Evolutionary conservation across 2,113 vertebrate genomes (phyloP).

Genomic region (Cynoglossus semilaevis): DNA sequence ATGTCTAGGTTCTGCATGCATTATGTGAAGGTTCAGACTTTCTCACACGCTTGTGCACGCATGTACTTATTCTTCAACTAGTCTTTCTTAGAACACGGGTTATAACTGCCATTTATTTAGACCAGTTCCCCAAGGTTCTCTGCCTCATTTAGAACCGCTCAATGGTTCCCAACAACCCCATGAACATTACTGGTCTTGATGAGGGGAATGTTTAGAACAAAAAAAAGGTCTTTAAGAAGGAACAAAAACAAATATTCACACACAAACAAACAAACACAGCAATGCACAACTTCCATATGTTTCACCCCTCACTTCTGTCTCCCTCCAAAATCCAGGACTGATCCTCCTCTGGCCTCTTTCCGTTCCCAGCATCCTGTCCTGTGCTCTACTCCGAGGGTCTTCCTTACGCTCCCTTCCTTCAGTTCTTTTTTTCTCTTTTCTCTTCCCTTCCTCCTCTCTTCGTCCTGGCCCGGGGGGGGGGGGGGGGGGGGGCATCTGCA

Average conservation of each 20-base stretch:
- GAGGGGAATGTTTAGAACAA: too few species aligned
- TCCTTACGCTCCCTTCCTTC: slow-evolving; percentile 7
- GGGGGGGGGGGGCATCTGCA: slow-evolving; percentile 20
- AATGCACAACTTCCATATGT: slow-evolving; percentile 9
- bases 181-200: too few species aligned
- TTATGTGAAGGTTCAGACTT: not conserved
- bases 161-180: too few species aligned
- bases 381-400: slow-evolving; percentile 6
- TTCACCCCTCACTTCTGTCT: not conserved
- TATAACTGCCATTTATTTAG: too few species aligned
- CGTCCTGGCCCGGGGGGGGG: slow-evolving; percentile 23
- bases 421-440: not conserved
- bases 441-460: slow-evolving; percentile 2
- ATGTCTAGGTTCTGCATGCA: not conserved
- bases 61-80: too few species aligned
- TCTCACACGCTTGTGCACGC: not conserved
- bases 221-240: too few species aligned
- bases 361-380: slow-evolving; percentile 36
- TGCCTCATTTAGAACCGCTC: too few species aligned
- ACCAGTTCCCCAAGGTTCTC: too few species aligned
- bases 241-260: not conserved
- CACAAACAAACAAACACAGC: not conserved
- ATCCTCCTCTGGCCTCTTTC: slow-evolving; percentile 22
- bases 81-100: too few species aligned
- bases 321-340: not conserved